phyloP scores from a whole-genome alignment of 2,113 vertebrate species.

The Carettochelys insculpta region DNA sequence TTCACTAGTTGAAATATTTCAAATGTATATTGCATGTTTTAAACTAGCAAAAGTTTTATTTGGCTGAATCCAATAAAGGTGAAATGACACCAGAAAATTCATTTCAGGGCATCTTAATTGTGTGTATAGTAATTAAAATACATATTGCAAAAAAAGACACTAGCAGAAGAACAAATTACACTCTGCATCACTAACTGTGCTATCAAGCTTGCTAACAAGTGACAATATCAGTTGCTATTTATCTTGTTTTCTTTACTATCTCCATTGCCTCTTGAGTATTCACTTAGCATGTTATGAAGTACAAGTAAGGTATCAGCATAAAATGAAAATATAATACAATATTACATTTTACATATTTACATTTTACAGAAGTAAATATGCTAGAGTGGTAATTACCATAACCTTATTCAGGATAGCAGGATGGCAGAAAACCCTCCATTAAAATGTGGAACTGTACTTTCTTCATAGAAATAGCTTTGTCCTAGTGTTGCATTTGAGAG shows the following conservation, averaged over 20 bases:
- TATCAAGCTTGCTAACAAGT: not conserved
- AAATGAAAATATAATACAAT: not conserved
- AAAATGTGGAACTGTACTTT: not conserved
- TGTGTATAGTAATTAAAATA: not conserved
- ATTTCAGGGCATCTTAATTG: not conserved
- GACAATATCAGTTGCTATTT: not conserved
- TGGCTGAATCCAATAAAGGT: not conserved
- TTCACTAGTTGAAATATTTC: not conserved
- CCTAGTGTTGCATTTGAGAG: not conserved
- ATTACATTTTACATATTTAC: too few species aligned
- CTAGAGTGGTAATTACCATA: slow-evolving; percentile 2
- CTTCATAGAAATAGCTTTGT: slow-evolving; percentile 18
- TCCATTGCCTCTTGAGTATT: not conserved
- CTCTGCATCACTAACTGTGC: not conserved
- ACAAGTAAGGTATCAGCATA: not conserved
- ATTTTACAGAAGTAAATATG: too few species aligned
- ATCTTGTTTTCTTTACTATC: not conserved
- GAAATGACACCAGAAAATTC: not conserved
- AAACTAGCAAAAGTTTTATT: not conserved
- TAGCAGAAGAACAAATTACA: not conserved
- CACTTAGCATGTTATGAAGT: not conserved
- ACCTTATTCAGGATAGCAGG: not conserved
- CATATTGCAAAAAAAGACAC: not conserved
- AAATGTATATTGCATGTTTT: not conserved
- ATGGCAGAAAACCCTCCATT: not conserved